A percentile compares a stretch with the other conserved stretches of the same genome.
Evolutionary conservation across 1,140 invertebrate genomes (phyloP).

Genomic region (Aradophagus sp.): DNA sequence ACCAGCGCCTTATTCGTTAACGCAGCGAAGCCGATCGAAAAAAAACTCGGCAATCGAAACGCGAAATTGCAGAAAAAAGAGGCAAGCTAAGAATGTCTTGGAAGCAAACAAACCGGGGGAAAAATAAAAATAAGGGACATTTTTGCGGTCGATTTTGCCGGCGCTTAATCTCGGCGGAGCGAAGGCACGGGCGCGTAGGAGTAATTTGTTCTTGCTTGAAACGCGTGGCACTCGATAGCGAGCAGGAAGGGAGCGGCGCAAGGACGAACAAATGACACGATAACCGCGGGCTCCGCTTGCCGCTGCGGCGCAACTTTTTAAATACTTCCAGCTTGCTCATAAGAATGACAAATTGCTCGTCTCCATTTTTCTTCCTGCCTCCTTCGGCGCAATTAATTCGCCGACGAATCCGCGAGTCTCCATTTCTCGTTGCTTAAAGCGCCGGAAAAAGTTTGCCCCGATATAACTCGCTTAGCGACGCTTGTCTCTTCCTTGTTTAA

Average conservation of each 20-base stretch:
- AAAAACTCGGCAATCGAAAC: no score
- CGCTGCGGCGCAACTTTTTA: conserved; percentile 64
- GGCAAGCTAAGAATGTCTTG: no score
- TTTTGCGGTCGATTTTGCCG: conserved; percentile 46
- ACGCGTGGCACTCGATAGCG: conserved; percentile 46
- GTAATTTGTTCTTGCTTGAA: conserved; percentile 52
- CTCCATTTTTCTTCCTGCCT: conserved; percentile 37
- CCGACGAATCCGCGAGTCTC: conserved; percentile 50
- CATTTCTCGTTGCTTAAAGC: conserved; percentile 34
- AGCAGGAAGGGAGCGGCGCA: conserved; percentile 43
- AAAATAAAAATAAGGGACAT: no score
- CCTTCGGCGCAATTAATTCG: conserved; percentile 56
- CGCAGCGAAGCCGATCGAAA: no score
- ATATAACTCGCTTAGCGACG: conserved; percentile 10
- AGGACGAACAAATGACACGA: conserved; percentile 63
- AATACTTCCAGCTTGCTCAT: conserved; percentile 66
- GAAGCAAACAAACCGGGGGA: no score
- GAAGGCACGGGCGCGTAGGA: conserved; percentile 30
- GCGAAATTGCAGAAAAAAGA: no score
- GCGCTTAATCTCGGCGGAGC: conserved; percentile 27
- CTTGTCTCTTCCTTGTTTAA: conserved; percentile 6
- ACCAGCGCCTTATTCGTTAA: no score
- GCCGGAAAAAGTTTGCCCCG: conserved; percentile 2
- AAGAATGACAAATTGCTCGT: conserved; percentile 67
- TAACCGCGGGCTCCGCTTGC: conserved; percentile 60